Conservation (phyloP, 2,113 vertebrate genomes). For the Engystomops pustulosus region DNA sequence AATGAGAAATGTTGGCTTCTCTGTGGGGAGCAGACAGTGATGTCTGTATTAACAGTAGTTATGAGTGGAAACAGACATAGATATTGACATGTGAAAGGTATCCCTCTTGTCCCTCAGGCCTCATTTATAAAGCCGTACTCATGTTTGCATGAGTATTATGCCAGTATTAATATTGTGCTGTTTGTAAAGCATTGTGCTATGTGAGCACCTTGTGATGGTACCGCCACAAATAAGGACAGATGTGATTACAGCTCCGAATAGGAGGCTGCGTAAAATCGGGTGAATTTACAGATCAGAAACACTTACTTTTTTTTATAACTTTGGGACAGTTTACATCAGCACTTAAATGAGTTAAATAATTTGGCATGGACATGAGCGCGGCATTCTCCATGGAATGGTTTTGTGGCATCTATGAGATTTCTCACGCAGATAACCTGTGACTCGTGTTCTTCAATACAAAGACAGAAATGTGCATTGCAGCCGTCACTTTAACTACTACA, state of each 20-base stretch:
- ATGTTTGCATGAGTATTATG: neutral
- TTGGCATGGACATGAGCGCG: slow-evolving; percentile 5
- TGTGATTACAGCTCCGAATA: neutral
- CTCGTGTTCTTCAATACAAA: slow-evolving; percentile 29
- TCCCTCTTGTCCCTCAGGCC: neutral
- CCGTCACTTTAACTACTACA: slow-evolving; percentile 42
- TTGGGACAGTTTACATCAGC: neutral
- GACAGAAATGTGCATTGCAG: slow-evolving; percentile 33
- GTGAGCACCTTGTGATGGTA: neutral
- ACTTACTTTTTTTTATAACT: neutral
- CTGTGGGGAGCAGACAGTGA: slow-evolving; percentile 19
- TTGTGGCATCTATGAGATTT: slow-evolving; percentile 48
- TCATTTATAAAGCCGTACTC: neutral
- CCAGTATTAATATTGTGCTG: neutral
- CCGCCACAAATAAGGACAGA: neutral
- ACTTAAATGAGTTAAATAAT: slow-evolving; percentile 14
- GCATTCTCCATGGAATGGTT: slow-evolving; percentile 39
- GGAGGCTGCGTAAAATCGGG: neutral
- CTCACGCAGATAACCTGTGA: slow-evolving; percentile 45
- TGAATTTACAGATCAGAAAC: neutral
- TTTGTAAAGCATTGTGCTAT: neutral
- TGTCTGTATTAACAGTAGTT: slow-evolving; percentile 36
- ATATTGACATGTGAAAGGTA: neutral
- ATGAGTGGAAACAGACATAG: neutral
- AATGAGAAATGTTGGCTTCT: slow-evolving; percentile 50